Evolutionary conservation across 2,113 vertebrate species (phyloP), one percentile per base, ranked within the genome.

Genomic region (Cyprinodon tularosa): DNA sequence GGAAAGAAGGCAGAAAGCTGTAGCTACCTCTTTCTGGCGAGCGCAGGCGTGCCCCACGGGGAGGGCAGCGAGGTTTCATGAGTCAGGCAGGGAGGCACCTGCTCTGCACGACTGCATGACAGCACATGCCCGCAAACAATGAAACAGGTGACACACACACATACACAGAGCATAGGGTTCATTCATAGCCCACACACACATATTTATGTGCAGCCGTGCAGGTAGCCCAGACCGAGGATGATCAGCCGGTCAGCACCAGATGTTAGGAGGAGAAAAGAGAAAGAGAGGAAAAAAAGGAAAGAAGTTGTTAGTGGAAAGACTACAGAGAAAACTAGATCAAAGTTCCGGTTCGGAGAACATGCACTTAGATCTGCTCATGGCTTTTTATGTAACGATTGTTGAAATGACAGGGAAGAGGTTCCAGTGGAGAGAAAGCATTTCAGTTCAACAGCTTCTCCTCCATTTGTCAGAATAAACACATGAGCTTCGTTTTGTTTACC

Each of bases 21-120:
- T 98, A 97, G 96, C 96, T 99, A 99, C 98, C 98, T 99, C 98
- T 99, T 99, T 93, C 97, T 96, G 94, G 96, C 92, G 95, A 99
- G 96, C 86, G 96, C 97, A 93, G 98, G 98, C n/a, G 97, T 99
- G 81, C 97, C 97, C 98, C 98, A 99, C 44, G 98, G 98, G 91
- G 98, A 99, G 95, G 98, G 98, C 89, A 99, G 96, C 89, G 97
- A 97, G 94, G 97, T 97, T 95, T 99, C 98, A 81, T 96, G 97
- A 95, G 96, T 97, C 96, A 99, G 96, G 95, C 97, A 99, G 93
- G 97, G 97, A 93, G 97, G 98, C 74, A 98, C 94, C 94, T 99
- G 98, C 93, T 99, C 98, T 86, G 98, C 96, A 93, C 95, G 97
- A 96, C 98, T 99, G 96, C 92, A 94, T 90, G 93, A 62, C 81